phyloP scores from a whole-genome alignment of 1,140 invertebrate genomes.

The Lepidostoma basale region DNA sequence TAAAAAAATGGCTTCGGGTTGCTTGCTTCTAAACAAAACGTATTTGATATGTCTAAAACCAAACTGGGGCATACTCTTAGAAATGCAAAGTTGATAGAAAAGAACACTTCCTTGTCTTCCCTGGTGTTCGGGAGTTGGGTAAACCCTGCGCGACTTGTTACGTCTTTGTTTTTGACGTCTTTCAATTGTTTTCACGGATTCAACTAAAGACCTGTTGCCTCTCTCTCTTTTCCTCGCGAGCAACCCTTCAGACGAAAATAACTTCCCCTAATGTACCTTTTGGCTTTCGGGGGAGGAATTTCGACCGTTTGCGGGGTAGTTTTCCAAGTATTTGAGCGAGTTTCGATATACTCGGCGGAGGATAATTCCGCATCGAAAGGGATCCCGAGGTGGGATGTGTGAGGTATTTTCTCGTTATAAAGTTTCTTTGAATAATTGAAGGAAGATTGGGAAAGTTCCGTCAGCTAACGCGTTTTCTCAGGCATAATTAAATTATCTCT shows the following conservation, averaged over 20 bases:
- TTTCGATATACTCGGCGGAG: conserved; percentile 1
- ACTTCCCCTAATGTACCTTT: conserved; percentile 10
- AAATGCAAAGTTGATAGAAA: too few species aligned
- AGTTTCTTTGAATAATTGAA: neutral
- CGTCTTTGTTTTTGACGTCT: conserved; percentile 9
- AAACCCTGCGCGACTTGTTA: conserved; percentile 1
- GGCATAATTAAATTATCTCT: too few species aligned
- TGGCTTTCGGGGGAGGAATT: neutral
- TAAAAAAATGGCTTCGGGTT: too few species aligned
- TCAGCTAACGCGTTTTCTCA: too few species aligned
- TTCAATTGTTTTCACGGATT: conserved; percentile 1
- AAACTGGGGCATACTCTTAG: too few species aligned
- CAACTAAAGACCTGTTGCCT: neutral
- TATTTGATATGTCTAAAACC: too few species aligned
- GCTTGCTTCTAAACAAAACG: too few species aligned
- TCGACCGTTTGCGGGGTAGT: neutral
- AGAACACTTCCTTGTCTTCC: too few species aligned
- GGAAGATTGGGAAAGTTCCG: conserved; percentile 7
- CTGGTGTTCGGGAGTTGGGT: too few species aligned
- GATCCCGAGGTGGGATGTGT: neutral
- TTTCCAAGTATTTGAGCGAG: neutral
- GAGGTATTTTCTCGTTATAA: conserved; percentile 13
- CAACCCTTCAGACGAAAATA: conserved; percentile 6
- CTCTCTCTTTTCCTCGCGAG: neutral
- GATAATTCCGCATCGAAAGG: neutral